Percentiles rank a stretch among this genome's conserved stretches.
phyloP scores from a whole-genome alignment of 2,888 invertebrate species.

The Stenichneumon culpator region DNA sequence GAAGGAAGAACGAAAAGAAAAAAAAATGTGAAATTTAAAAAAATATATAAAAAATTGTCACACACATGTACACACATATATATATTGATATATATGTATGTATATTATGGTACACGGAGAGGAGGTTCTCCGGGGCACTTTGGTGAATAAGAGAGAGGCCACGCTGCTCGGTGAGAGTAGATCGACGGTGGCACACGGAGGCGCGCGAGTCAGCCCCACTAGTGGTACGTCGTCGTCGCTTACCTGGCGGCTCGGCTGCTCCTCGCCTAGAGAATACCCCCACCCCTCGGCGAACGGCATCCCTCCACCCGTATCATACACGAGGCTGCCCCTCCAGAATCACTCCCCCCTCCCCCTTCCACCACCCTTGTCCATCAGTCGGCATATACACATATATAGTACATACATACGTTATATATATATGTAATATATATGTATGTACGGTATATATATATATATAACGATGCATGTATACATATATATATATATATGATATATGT shows the following conservation, averaged over 20 bases:
- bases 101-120: slow-evolving; percentile 38
- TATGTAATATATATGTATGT: not conserved
- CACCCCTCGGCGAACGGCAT: slow-evolving; percentile 75
- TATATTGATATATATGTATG: not conserved
- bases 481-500: no score
- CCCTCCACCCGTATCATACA: slow-evolving; percentile 81
- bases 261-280: slow-evolving; percentile 81
- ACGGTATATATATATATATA: no score
- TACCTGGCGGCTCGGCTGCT: slow-evolving; percentile 80
- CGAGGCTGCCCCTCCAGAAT: slow-evolving; percentile 79
- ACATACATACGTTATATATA: not conserved
- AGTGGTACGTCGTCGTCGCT: slow-evolving; percentile 80
- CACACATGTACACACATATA: not conserved
- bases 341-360: slow-evolving; percentile 62
- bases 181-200: slow-evolving; percentile 72
- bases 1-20: not conserved
- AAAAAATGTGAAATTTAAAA: not conserved
- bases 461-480: no score
- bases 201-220: slow-evolving; percentile 84
- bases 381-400: slow-evolving; percentile 17
- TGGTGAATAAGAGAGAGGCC: slow-evolving; percentile 34
- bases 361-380: slow-evolving; percentile 54
- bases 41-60: slow-evolving; percentile 1
- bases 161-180: slow-evolving; percentile 68
- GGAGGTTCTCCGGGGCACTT: slow-evolving; percentile 23